Conservation (phyloP, 2,888 invertebrate species). For the Fragum sueziense region DNA sequence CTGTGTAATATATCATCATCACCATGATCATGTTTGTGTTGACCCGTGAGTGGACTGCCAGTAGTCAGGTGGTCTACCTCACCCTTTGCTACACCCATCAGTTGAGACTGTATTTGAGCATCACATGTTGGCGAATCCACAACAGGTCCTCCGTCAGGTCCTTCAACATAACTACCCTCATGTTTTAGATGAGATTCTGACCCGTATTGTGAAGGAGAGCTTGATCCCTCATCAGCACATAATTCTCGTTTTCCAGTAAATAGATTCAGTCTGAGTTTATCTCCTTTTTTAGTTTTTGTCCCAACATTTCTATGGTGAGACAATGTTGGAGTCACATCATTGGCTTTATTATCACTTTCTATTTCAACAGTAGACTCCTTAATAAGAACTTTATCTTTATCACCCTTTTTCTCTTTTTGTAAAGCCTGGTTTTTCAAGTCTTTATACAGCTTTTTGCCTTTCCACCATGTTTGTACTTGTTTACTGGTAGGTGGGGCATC, state of each 20-base stretch:
- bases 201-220: neutral
- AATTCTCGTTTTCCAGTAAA: constrained; percentile 45
- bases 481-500: constrained; percentile 63
- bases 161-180: too few relatives aligned
- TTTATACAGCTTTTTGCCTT: constrained; percentile 52
- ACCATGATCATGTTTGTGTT: neutral
- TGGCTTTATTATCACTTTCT: neutral
- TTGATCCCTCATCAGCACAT: neutral
- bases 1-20: constrained; percentile 47
- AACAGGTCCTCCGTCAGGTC: neutral
- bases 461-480: constrained; percentile 62
- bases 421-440: constrained; percentile 38
- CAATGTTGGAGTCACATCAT: neutral
- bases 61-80: neutral
- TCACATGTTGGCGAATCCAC: neutral
- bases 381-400: constrained; percentile 1
- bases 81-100: neutral
- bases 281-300: neutral
- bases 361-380: neutral
- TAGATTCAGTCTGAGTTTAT: constrained; percentile 40
- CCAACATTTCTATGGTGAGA: neutral
- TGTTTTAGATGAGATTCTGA: neutral
- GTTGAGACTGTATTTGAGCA: neutral
- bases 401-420: constrained; percentile 28
- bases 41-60: constrained; percentile 15